Evolutionary conservation across 1,140 invertebrate genomes (phyloP).

Genomic region (Steinernema feltiae): DNA sequence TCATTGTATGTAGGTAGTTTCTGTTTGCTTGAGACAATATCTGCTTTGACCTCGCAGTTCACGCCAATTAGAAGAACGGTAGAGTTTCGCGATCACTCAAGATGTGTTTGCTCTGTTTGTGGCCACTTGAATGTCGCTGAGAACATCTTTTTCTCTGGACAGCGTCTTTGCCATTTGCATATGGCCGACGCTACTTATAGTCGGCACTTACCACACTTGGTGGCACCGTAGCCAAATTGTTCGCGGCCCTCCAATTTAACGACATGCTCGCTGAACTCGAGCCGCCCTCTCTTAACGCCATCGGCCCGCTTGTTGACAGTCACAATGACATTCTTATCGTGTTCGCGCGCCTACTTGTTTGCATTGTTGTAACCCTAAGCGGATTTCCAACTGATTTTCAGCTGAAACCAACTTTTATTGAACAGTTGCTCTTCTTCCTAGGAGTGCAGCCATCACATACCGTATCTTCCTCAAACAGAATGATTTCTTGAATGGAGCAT

Average conservation of each 20-base stretch:
- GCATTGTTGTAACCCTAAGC: too few relatives aligned
- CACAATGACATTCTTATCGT: not conserved
- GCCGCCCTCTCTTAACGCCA: not conserved
- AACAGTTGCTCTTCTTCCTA: too few relatives aligned
- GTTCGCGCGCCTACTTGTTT: too few relatives aligned
- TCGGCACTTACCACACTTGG: not conserved
- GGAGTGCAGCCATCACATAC: too few relatives aligned
- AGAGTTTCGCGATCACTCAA: not conserved
- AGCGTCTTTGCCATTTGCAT: not conserved
- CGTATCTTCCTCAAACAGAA: not conserved
- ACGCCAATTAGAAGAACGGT: not conserved
- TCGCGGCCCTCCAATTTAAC: slow-evolving; percentile 2
- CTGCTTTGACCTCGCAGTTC: not conserved
- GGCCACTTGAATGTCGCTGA: not conserved
- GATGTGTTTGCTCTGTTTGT: slow-evolving; percentile 8
- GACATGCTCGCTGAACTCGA: not conserved
- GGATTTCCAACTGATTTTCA: too few relatives aligned
- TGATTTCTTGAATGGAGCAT: not conserved
- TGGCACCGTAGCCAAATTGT: slow-evolving; percentile 3
- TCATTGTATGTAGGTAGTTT: not conserved
- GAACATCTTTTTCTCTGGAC: not conserved
- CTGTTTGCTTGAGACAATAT: not conserved
- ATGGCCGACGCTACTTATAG: not conserved
- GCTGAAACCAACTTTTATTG: too few relatives aligned
- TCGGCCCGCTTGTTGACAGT: not conserved